phyloP scores from a whole-genome alignment of 2,888 invertebrate species.

The Nycteola revayana region DNA sequence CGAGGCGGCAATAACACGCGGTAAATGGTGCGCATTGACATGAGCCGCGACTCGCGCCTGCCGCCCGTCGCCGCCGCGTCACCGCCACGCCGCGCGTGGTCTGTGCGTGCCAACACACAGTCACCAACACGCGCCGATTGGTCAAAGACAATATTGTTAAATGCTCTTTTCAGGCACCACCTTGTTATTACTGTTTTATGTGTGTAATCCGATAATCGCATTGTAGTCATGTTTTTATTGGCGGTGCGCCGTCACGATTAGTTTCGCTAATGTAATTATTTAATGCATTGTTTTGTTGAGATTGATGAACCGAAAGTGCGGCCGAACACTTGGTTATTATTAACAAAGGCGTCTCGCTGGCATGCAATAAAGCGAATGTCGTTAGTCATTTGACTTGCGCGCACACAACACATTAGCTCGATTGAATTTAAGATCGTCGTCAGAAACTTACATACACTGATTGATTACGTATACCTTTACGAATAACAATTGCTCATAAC shows the following conservation, averaged over 20 bases:
- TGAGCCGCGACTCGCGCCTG: slow-evolving; percentile 14
- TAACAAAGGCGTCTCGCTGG: slow-evolving; percentile 51
- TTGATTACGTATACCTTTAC: slow-evolving; percentile 19
- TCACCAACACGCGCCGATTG: slow-evolving; percentile 35
- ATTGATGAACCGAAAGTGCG: slow-evolving; percentile 62
- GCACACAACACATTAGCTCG: slow-evolving; percentile 24
- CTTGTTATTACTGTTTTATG: slow-evolving; percentile 55
- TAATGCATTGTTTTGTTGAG: slow-evolving; percentile 63
- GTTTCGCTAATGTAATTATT: slow-evolving; percentile 53
- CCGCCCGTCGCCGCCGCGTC: slow-evolving; percentile 4
- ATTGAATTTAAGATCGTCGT: slow-evolving; percentile 31
- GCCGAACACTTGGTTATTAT: slow-evolving; percentile 42
- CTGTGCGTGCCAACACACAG: slow-evolving; percentile 33
- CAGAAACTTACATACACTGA: slow-evolving; percentile 23
- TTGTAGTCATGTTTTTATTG: slow-evolving; percentile 38
- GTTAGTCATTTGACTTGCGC: slow-evolving; percentile 35
- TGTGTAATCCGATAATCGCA: slow-evolving; percentile 61
- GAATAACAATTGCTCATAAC: slow-evolving; percentile 12
- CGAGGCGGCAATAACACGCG: slow-evolving; percentile 44
- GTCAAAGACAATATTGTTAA: slow-evolving; percentile 62
- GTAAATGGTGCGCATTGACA: slow-evolving; percentile 33
- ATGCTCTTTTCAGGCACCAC: slow-evolving; percentile 43
- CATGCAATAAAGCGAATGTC: slow-evolving; percentile 42
- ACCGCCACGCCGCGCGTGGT: slow-evolving; percentile 2
- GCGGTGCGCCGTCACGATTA: slow-evolving; percentile 58